Evolutionary conservation across 2,888 invertebrate species (phyloP).

Genomic region (Cerceris rybyensis): DNA sequence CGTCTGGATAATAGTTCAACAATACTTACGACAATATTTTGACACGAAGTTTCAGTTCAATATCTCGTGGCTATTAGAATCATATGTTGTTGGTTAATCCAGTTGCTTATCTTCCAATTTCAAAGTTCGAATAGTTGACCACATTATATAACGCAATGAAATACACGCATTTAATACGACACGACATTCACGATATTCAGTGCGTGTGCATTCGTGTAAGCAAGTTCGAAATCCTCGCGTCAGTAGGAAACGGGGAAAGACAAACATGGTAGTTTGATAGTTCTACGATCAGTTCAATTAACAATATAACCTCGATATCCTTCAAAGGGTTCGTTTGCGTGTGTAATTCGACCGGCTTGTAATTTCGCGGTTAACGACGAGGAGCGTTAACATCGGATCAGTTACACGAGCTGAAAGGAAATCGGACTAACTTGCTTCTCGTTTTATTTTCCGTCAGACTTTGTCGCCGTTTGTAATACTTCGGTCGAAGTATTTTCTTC

Average conservation of each 20-base stretch:
- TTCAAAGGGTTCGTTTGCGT: conserved; percentile 27
- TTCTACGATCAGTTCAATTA: conserved; percentile 34
- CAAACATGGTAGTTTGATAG: conserved; percentile 43
- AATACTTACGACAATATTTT: no score
- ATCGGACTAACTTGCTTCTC: background rate
- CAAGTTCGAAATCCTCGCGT: conserved; percentile 16
- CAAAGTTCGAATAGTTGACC: background rate
- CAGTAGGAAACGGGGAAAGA: conserved; percentile 19
- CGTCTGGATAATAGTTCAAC: no score
- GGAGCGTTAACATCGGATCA: background rate
- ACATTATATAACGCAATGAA: conserved; percentile 2
- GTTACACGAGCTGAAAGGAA: background rate
- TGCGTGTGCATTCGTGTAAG: conserved; percentile 17
- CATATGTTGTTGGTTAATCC: background rate
- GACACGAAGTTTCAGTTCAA: no score
- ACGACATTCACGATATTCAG: background rate
- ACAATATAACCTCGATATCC: conserved; percentile 20
- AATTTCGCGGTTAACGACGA: background rate
- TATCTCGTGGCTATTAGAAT: background rate
- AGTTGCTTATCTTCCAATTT: background rate
- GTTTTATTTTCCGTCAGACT: no score
- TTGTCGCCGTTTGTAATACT: no score
- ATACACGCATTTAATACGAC: conserved; percentile 23
- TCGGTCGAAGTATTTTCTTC: no score
- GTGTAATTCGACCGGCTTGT: background rate